Conservation (phyloP, 2,888 invertebrate genomes). For the Ornithoptera priamus region DNA sequence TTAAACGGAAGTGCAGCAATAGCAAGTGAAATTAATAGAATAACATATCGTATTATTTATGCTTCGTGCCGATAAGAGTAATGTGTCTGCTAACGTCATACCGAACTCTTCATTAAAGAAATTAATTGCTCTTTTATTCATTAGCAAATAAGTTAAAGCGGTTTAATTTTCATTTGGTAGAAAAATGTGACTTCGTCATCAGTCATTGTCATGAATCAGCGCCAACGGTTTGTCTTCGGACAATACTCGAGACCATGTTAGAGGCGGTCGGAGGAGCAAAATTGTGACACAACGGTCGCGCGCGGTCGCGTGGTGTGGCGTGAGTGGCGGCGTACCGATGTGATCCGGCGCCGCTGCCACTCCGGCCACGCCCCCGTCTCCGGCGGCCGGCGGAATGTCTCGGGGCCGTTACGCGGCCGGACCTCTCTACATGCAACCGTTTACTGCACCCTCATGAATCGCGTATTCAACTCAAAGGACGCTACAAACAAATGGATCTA, state of each 20-base stretch:
- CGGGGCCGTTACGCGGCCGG: conserved; percentile 15
- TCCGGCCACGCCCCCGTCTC: conserved; percentile 19
- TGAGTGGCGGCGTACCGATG: conserved; percentile 16
- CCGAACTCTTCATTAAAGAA: no score
- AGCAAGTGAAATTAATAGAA: no score
- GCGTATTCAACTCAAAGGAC: conserved; percentile 6
- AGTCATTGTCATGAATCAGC: no score
- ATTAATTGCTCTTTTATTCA: no score
- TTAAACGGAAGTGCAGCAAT: no score
- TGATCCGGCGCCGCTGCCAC: conserved; percentile 13
- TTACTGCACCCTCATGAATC: conserved; percentile 4
- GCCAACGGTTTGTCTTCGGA: background rate
- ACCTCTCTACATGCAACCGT: conserved; percentile 1
- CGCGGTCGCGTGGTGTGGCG: conserved; percentile 17
- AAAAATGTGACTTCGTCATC: no score
- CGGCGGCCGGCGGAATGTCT: conserved; percentile 6
- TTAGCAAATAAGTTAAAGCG: no score
- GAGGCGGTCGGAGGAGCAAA: conserved; percentile 18
- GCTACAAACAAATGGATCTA: no score
- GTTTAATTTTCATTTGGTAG: no score
- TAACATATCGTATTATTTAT: no score
- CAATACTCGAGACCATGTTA: conserved; percentile 7
- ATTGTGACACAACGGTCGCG: conserved; percentile 27
- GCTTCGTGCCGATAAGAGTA: no score
- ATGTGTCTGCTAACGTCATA: no score